phyloP scores from a whole-genome alignment of 2,888 invertebrate genomes.

The Perizoma affinitatum region DNA sequence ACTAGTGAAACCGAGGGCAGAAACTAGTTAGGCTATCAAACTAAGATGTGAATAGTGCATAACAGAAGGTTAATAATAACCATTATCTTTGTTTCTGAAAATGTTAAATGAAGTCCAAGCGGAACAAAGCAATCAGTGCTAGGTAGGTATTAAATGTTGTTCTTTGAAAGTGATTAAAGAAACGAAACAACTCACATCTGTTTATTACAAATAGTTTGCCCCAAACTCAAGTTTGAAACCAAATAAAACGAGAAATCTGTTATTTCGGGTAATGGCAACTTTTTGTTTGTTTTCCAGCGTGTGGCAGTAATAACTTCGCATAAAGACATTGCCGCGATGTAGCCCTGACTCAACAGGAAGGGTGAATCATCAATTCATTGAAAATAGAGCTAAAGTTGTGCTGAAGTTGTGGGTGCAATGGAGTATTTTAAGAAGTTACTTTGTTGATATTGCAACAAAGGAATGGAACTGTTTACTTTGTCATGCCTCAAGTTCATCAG shows the following conservation, averaged over 20 bases:
- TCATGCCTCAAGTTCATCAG: neutral
- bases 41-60: too few relatives aligned
- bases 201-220: slow-evolving; percentile 3
- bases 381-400: slow-evolving; percentile 33
- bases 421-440: slow-evolving; percentile 20
- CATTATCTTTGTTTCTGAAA: too few relatives aligned
- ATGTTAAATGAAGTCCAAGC: too few relatives aligned
- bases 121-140: too few relatives aligned
- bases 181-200: slow-evolving; percentile 1
- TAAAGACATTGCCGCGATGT: slow-evolving; percentile 27
- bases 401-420: slow-evolving; percentile 11
- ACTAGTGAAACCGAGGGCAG: too few relatives aligned
- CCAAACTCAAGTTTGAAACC: slow-evolving; percentile 4
- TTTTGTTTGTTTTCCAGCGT: slow-evolving; percentile 24
- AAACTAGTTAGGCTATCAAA: too few relatives aligned
- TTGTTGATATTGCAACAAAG: slow-evolving; percentile 21
- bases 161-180: too few relatives aligned
- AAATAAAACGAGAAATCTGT: slow-evolving; percentile 23
- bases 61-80: too few relatives aligned
- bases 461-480: slow-evolving; percentile 10
- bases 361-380: slow-evolving; percentile 29
- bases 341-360: slow-evolving; percentile 37
- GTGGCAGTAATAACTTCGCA: slow-evolving; percentile 25
- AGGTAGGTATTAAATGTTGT: too few relatives aligned
- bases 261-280: slow-evolving; percentile 13